Evolutionary conservation across 64 coral and sea anemone genomes (phyloP), one percentile per base, ranked within the genome.

Genomic region (Stichodactyla mertensii): DNA sequence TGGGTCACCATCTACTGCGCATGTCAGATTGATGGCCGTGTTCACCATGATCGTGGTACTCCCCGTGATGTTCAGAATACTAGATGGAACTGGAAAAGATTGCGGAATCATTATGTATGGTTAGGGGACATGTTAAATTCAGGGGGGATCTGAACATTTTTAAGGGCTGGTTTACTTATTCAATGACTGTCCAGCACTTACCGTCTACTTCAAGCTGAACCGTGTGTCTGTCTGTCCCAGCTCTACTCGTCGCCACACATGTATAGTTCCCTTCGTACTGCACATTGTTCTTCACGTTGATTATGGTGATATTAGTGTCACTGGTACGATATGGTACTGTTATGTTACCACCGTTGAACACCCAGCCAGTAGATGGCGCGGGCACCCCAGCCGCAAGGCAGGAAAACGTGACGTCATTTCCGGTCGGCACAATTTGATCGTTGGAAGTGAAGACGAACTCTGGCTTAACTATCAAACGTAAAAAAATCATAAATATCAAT

Each of bases 171-270:
- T 9, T 58, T 58, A 15, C 56, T 58, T 9, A 58, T 69, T 20
- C 8, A 64, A 64, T 18, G 64, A 20, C 19, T 22, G 6, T 20
- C 19, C 19, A 22, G 7, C 5, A 1, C 51, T 66, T 71, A 87
- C 85, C 85, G 7, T 69, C 26, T 0, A 92, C 51, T 19, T 28
- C 55, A 31, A 82, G 18, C 22, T 52, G 10, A 82, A 77, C 77
- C 52, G 59, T 71, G 10, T 77, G 66, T 52, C 13, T 58, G 18
- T 24, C 85, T 54, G 64, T 55, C 26, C 90, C 90, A 13, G 26
- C 78, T 26, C 90, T 77, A 82, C 84, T 92, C 10, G 79, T 51
- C 52, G 90, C 90, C 52, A 20, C 58, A 24, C 90, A 92, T 12
- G 61, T 54, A 57, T 87, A 87, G 11, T 24, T 87, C 16, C 90